phyloP scores from a whole-genome alignment of 2,888 invertebrate species.

The Pseudococcus viburni region DNA sequence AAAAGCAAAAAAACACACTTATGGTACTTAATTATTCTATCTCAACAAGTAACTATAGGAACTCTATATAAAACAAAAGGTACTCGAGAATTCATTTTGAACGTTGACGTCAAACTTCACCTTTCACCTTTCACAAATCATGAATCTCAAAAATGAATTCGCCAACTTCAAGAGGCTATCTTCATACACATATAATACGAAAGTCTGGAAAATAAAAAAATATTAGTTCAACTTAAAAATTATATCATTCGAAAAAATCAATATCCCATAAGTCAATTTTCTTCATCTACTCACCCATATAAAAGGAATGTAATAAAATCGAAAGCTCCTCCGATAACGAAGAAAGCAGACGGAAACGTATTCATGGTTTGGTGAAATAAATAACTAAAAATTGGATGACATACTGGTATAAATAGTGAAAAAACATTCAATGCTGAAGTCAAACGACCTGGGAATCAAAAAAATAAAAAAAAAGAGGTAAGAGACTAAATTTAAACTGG shows the following conservation, averaged over 20 bases:
- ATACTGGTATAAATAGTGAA: constrained; percentile 32
- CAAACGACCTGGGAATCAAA: not conserved
- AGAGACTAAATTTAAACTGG: not conserved
- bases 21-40: no score
- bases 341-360: constrained; percentile 28
- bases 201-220: not conserved
- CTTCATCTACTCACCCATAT: constrained; percentile 4
- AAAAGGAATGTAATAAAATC: constrained; percentile 28
- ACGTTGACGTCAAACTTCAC: not conserved
- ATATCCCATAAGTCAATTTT: not conserved
- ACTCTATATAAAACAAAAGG: no score
- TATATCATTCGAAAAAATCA: not conserved
- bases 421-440: constrained; percentile 36
- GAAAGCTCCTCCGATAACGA: constrained; percentile 13
- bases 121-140: not conserved
- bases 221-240: not conserved
- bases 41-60: no score
- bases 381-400: constrained; percentile 30
- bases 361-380: constrained; percentile 15
- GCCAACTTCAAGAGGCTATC: not conserved
- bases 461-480: not conserved
- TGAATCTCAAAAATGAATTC: not conserved
- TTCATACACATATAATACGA: not conserved
- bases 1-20: no score
- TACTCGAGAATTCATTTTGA: no score